Base-by-base conservation (phyloP, 2,888 invertebrate genomes). In the Drosophila anceps region DNA sequence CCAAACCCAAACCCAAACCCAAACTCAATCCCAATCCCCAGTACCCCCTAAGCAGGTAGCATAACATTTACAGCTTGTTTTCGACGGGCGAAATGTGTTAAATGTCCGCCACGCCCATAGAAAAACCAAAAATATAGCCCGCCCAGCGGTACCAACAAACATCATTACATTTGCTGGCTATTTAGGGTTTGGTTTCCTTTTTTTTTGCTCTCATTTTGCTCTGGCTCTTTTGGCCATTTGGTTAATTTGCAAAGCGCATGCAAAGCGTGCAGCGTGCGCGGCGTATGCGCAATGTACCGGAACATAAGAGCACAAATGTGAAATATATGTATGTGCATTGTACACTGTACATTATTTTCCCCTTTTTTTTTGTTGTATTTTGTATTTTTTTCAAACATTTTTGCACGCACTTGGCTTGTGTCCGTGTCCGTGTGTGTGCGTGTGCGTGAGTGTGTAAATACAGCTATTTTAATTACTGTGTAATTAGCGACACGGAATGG, bases 391-490 rank as follows among this genome's bases (percentile, higher is more conserved):
- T 72, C 59, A n/a, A 61, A 73, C 84, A 84, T 85, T 87, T 87
- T 82, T 85, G 80, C 84, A 85, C 84, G 84, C 84, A 87, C 87
- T 86, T 70, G 35, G 35, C 31, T 31, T 27, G 15, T 31, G 37
- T 46, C 37, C 12, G 27, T 20, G 53, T 41, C 63, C 37, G 43
- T 27, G 53, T 37, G 63, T 43, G 50, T 41, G 67, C 37, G 39
- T 27, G 53, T 39, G 66, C 39, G 61, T 65, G 69, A 53, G 82
- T 76, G 69, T 70, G 84, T 74, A 86, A 88, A 88, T 86, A 88
- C 76, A 76, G 84, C 70, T 72, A 90, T 90, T 91, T 90, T 90
- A 90, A 90, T 91, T 91, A 90, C 90, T 76, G 78, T 86, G 87
- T 89, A 90, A 91, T 90, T 91, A 88, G 84, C 82, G 79, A 78